Evolutionary conservation across 35 echinoderm and acorn worm species (phyloP).

Genomic region (Lytechinus variegatus): DNA sequence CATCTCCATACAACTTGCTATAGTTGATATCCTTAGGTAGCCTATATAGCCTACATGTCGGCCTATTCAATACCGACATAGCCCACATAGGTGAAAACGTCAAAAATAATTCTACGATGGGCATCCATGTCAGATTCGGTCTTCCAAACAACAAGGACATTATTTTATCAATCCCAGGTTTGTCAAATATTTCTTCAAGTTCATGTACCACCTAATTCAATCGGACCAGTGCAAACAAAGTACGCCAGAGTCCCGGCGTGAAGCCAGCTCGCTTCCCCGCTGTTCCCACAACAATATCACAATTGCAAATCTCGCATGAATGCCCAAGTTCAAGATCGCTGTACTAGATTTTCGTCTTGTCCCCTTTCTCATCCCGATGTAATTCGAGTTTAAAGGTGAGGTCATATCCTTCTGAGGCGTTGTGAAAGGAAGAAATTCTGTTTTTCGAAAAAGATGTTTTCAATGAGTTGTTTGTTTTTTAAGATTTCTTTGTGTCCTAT

Average conservation of each 20-base stretch:
- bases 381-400: background rate
- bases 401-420: constrained; percentile 9
- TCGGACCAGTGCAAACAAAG: background rate
- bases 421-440: background rate
- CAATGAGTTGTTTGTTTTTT: background rate
- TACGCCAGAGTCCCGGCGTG: background rate
- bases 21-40: too few species aligned
- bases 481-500: background rate
- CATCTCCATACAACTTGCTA: too few species aligned
- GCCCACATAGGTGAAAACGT: too few species aligned
- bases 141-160: background rate
- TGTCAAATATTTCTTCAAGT: background rate
- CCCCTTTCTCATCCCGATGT: background rate
- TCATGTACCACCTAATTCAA: background rate
- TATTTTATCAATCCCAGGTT: background rate
- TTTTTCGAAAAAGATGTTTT: background rate
- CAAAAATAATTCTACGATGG: background rate
- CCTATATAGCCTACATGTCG: too few species aligned
- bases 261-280: background rate
- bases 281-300: background rate
- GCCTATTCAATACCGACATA: too few species aligned
- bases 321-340: background rate
- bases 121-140: background rate
- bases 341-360: background rate
- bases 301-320: background rate